phyloP scores from a whole-genome alignment of 2,888 invertebrate genomes.

The Amphipyra berbera region DNA sequence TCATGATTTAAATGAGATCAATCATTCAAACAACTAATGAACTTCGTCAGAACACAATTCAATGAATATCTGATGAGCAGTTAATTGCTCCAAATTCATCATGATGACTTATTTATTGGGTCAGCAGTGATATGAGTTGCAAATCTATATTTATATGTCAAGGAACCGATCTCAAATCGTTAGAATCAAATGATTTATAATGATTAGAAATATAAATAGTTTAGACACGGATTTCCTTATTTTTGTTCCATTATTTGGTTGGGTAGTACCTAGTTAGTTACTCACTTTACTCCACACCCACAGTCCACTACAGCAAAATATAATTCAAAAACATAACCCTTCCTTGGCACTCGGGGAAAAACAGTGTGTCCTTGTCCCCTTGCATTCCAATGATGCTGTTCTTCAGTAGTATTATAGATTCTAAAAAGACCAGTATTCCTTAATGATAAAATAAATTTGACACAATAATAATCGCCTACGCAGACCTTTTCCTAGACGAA shows the following conservation, averaged over 20 bases:
- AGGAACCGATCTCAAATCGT: slow-evolving; percentile 21
- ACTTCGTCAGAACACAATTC: slow-evolving; percentile 1
- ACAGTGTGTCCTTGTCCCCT: too few relatives aligned
- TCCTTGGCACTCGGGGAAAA: too few relatives aligned
- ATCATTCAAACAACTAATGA: background rate
- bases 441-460: too few relatives aligned
- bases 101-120: slow-evolving; percentile 3
- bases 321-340: too few relatives aligned
- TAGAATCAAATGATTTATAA: slow-evolving; percentile 6
- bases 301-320: too few relatives aligned
- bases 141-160: slow-evolving; percentile 30
- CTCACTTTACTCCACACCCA: too few relatives aligned
- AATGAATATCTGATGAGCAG: slow-evolving; percentile 20
- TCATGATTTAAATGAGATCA: background rate
- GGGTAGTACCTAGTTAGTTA: too few relatives aligned
- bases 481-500: too few relatives aligned
- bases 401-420: too few relatives aligned
- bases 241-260: background rate
- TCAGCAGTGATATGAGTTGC: background rate
- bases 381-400: too few relatives aligned
- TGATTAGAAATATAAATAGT: slow-evolving; percentile 3
- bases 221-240: slow-evolving; percentile 24
- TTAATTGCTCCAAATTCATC: slow-evolving; percentile 15
- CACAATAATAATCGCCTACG: too few relatives aligned
- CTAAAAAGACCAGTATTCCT: too few relatives aligned